Evolutionary conservation across 2,797 vertebrate genomes (phyloP).

Genomic region (Sebastolobus altivelis): DNA sequence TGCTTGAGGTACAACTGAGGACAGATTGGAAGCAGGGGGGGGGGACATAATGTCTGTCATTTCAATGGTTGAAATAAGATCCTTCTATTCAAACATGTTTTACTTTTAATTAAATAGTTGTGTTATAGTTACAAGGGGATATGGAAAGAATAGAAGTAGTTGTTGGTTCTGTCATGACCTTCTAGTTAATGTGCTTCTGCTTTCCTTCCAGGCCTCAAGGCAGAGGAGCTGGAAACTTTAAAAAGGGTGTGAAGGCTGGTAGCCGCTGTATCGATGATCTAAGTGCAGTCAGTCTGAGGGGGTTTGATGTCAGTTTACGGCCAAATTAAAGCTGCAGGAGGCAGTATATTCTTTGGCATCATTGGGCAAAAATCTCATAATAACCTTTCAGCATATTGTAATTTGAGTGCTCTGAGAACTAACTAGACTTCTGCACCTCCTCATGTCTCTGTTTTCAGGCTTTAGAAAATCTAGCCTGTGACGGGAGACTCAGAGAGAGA

Average conservation of each 20-base stretch:
- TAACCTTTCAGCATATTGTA: no score
- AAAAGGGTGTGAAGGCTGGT: neutral
- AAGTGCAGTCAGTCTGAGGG: neutral
- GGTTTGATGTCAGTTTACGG: neutral
- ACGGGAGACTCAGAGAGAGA: no score
- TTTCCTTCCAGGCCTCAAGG: conserved; percentile 14
- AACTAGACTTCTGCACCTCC: no score
- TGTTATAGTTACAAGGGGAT: neutral
- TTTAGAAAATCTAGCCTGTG: no score
- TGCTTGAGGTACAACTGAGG: conserved; percentile 7
- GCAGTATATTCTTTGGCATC: no score
- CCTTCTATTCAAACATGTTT: neutral
- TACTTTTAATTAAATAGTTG: neutral
- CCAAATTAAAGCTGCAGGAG: neutral
- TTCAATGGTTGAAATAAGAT: neutral
- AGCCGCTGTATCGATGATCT: neutral
- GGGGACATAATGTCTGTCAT: neutral
- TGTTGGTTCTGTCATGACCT: conserved; percentile 9
- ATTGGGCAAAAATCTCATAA: no score
- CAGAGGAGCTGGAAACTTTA: conserved; percentile 1
- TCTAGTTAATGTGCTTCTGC: neutral
- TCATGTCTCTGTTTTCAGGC: no score
- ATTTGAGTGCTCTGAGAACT: no score
- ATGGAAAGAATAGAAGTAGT: neutral
- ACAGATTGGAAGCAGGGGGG: neutral